Percentiles rank a stretch among this genome's conserved stretches.
Evolutionary conservation across 2,888 invertebrate genomes (phyloP).

Genomic region (Aproaerema taeniolella): DNA sequence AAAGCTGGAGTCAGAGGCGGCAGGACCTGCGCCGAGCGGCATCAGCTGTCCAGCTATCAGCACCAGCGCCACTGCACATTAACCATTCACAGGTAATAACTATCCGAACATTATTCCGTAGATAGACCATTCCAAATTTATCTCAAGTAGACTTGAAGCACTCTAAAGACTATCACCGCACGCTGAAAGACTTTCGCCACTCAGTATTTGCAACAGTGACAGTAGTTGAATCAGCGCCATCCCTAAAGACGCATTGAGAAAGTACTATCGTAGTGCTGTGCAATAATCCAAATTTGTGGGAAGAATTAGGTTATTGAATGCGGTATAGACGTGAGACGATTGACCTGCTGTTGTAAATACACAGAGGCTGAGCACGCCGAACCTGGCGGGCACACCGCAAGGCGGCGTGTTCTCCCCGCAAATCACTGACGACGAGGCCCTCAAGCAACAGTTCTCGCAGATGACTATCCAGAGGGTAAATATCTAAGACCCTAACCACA

Average conservation of each 20-base stretch:
- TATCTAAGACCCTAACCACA: slow-evolving; percentile 25
- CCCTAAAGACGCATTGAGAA: no score
- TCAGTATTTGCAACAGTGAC: slow-evolving; percentile 9
- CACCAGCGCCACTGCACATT: slow-evolving; percentile 58
- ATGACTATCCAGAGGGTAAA: slow-evolving; percentile 72
- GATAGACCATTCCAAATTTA: not conserved
- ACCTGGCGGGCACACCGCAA: slow-evolving; percentile 58
- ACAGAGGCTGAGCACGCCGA: slow-evolving; percentile 67
- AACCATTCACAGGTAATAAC: slow-evolving; percentile 62
- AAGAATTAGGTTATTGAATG: no score
- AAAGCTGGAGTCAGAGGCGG: slow-evolving; percentile 76
- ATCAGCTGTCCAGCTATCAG: slow-evolving; percentile 60
- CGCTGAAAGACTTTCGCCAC: slow-evolving; percentile 8
- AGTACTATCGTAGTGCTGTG: no score
- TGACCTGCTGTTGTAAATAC: slow-evolving; percentile 15
- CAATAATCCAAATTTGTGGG: no score
- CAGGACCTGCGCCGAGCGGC: slow-evolving; percentile 61
- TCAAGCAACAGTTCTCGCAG: slow-evolving; percentile 69
- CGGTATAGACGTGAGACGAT: slow-evolving; percentile 7
- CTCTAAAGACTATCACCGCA: slow-evolving; percentile 4
- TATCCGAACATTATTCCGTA: not conserved
- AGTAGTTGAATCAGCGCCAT: not conserved
- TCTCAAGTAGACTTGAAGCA: slow-evolving; percentile 6
- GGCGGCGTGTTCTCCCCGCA: slow-evolving; percentile 64
- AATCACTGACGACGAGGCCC: slow-evolving; percentile 64